Base-by-base conservation (phyloP, 2,797 vertebrate species). In the Crenuchus spilurus region DNA sequence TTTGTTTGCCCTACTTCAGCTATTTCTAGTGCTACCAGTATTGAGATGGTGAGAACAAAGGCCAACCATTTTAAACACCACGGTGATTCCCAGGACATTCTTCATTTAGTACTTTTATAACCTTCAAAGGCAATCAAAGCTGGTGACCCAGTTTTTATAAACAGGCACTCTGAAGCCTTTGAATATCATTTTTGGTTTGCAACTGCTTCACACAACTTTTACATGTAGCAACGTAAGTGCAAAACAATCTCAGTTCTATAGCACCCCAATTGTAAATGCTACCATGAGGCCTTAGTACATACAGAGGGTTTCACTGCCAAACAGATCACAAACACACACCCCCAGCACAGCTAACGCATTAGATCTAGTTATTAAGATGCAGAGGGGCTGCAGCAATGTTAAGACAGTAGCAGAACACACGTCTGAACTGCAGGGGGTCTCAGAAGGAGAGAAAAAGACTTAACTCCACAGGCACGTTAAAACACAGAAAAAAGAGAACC, bases 401-500 rank as follows among this genome's bases (percentile, higher is more conserved):
- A 74, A 66, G 57, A 61, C 49, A 55, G 42, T 65, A 72, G 22
- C 14, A 64, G 52, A 58, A 70, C 14, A 60, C 37, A 35, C 69
- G 48, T 66, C 63, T 11, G 16, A 37, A 31, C 54, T 71, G 69
- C 33, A 33, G 13, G 33, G 52, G 52, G 52, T 55, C 52, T 55
- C 63, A 44, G 31, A 39, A 26, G 10, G 24, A 41, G 28, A 46
- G 24, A 22, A 48, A 37, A 33, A 6, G 60, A 4, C 22, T 6
- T 16, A 54, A 48, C 64, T 24, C 57, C 39, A 42, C 11, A 3
- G 54, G 63, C 6, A 79, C 42, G 20, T 87, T 96, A 98, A 86
- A 98, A 98, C 79, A 97, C 96, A 67, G 96, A 97, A 84, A 98
- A 98, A 58, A 98, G 90, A 1, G 97, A 99, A 39, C 97, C 97